These are phyloP conservation scores for Tryphoninae sp. DNA, from an alignment of 2,888 invertebrate species.

Conservation along the genomic window DNA sequence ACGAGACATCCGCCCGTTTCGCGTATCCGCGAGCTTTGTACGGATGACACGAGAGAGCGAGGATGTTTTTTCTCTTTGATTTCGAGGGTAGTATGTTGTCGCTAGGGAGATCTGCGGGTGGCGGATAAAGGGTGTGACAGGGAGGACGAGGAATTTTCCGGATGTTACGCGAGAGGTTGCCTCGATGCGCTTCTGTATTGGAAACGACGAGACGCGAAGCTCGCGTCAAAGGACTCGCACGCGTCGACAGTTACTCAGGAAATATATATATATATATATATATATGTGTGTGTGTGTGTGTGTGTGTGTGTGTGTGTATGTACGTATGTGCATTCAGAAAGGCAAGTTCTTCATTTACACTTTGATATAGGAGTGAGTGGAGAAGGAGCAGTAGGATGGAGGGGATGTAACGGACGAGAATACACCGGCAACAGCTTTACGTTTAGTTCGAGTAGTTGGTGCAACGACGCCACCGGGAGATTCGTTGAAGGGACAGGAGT, in stretches of 20 bases:
- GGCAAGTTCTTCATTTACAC: constrained; percentile 43
- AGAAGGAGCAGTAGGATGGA: constrained; percentile 12
- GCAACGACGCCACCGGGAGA: constrained; percentile 37
- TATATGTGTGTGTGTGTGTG: not conserved
- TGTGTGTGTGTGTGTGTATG: too few relatives aligned
- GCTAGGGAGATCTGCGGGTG: constrained; percentile 14
- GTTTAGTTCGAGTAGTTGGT: constrained; percentile 35
- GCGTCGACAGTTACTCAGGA: constrained; percentile 36
- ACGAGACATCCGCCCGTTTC: constrained; percentile 32
- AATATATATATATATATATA: not conserved
- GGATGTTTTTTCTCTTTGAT: constrained; percentile 57
- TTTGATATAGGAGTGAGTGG: constrained; percentile 27
- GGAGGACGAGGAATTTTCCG: constrained; percentile 29
- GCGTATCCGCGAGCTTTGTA: constrained; percentile 16
- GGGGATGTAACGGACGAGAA: constrained; percentile 3
- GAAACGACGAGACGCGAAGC: constrained; percentile 16
- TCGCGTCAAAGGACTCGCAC: constrained; percentile 43
- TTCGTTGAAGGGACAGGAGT: not conserved
- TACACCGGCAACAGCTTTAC: constrained; percentile 43
- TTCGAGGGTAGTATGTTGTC: constrained; percentile 30
- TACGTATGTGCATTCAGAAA: not conserved
- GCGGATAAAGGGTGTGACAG: not conserved
- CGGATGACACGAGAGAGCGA: constrained; percentile 27
- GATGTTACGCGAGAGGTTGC: constrained; percentile 28
- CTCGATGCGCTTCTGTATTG: constrained; percentile 43